These are phyloP conservation scores for Leptarthrus brevirostris DNA, from an alignment of 2,888 invertebrate genomes.

Conservation along the genomic window DNA sequence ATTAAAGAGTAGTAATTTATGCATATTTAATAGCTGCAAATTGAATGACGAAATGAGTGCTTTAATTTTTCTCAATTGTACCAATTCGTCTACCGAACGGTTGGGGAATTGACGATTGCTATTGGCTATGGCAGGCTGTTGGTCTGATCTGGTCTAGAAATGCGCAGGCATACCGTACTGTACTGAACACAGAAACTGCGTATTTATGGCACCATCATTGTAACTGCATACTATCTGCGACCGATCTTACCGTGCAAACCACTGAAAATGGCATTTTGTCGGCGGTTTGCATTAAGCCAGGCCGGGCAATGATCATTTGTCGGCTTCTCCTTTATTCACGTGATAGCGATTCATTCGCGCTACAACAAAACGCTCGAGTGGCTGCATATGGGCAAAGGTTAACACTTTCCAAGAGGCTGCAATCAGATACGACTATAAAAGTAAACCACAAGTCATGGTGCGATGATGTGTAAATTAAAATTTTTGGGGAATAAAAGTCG, in stretches of 20 bases:
- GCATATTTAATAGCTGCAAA: conserved; percentile 26
- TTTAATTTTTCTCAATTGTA: background rate
- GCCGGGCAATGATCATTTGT: conserved; percentile 18
- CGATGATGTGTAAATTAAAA: conserved; percentile 3
- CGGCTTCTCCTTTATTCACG: conserved; percentile 18
- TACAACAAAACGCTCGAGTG: conserved; percentile 3
- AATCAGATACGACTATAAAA: conserved; percentile 39
- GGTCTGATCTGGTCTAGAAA: conserved; percentile 1
- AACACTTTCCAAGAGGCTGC: conserved; percentile 15
- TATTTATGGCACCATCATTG: background rate
- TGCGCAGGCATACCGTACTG: background rate
- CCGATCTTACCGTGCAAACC: conserved; percentile 15
- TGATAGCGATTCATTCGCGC: background rate
- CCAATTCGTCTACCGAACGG: background rate
- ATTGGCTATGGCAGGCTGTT: too few relatives aligned
- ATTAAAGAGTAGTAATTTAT: too few relatives aligned
- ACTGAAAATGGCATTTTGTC: conserved; percentile 38
- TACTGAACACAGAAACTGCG: too few relatives aligned
- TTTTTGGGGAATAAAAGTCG: too few relatives aligned
- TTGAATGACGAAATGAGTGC: background rate
- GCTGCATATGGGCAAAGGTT: conserved; percentile 3
- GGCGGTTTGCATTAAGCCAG: conserved; percentile 3
- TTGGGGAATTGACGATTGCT: background rate
- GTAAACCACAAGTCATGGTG: conserved; percentile 19
- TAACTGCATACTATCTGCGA: background rate